Percentiles rank a stretch among this genome's conserved stretches.
These are phyloP conservation scores for Fopius arisanus DNA, from an alignment of 1,140 invertebrate species.

Conservation along the genomic window DNA sequence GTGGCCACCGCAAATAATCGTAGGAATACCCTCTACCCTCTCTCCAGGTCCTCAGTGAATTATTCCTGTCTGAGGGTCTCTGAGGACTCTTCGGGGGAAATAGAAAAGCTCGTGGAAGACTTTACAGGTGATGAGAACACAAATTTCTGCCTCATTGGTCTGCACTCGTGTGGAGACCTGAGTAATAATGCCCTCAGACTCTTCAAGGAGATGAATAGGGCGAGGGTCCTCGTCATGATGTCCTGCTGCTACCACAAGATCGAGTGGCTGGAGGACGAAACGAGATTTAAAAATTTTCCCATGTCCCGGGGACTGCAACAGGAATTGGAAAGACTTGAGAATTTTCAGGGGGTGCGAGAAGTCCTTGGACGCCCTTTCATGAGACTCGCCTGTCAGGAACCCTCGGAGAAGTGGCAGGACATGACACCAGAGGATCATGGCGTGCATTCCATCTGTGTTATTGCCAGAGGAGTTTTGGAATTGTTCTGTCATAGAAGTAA, in stretches of 20 bases:
- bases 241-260: slow-evolving; percentile 90
- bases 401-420: slow-evolving; percentile 57
- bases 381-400: slow-evolving; percentile 71
- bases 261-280: slow-evolving; percentile 34
- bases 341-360: slow-evolving; percentile 40
- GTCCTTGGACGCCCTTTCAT: slow-evolving; percentile 71
- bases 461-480: slow-evolving; percentile 70
- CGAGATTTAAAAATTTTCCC: slow-evolving; percentile 72
- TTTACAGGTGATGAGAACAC: slow-evolving; percentile 43
- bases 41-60: slow-evolving; percentile 66
- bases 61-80: slow-evolving; percentile 69
- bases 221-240: slow-evolving; percentile 73
- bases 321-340: slow-evolving; percentile 40
- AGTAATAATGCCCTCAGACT: slow-evolving; percentile 76
- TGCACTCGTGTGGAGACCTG: slow-evolving; percentile 88
- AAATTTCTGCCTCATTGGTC: slow-evolving; percentile 69
- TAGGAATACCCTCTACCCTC: slow-evolving; percentile 67
- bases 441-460: slow-evolving; percentile 66
- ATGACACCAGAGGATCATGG: slow-evolving; percentile 59
- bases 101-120: slow-evolving; percentile 61
- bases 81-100: slow-evolving; percentile 59
- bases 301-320: slow-evolving; percentile 64
- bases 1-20: slow-evolving; percentile 71
- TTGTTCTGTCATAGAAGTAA: slow-evolving; percentile 67
- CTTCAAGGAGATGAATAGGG: slow-evolving; percentile 71